phyloP scores from a whole-genome alignment of 2,113 vertebrate genomes.

The Spea bombifrons region DNA sequence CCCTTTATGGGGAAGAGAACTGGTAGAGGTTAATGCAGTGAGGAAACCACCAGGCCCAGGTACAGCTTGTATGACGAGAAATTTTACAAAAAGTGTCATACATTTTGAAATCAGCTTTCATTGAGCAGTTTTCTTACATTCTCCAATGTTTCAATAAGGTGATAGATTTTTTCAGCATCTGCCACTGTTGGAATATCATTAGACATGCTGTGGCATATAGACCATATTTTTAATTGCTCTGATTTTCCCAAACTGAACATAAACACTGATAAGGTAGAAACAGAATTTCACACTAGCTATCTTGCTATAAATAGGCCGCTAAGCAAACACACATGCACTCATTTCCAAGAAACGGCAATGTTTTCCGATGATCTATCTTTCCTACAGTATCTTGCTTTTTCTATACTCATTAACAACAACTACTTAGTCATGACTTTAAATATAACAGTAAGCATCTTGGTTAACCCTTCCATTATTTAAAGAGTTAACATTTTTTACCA shows the following conservation, averaged over 20 bases:
- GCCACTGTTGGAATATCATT: too few relatives aligned
- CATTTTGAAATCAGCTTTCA: too few relatives aligned
- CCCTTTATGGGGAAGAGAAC: too few relatives aligned
- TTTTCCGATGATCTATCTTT: slow-evolving; percentile 51
- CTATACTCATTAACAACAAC: slow-evolving; percentile 37
- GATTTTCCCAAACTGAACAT: slow-evolving; percentile 16
- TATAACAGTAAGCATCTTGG: slow-evolving; percentile 35
- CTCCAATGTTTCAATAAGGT: too few relatives aligned
- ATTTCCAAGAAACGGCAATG: slow-evolving; percentile 55
- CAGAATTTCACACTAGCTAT: slow-evolving; percentile 54
- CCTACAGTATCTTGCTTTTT: slow-evolving; percentile 48
- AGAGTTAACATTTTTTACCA: not conserved
- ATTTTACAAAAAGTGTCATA: too few relatives aligned
- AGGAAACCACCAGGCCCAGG: too few relatives aligned
- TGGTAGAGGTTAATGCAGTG: too few relatives aligned
- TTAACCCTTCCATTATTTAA: slow-evolving; percentile 17
- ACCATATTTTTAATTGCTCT: slow-evolving; percentile 14
- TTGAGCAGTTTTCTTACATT: too few relatives aligned
- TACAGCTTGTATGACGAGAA: too few relatives aligned
- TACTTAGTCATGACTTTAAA: slow-evolving; percentile 51
- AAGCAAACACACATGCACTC: slow-evolving; percentile 39
- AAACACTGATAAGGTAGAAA: slow-evolving; percentile 47
- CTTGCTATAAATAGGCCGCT: slow-evolving; percentile 55
- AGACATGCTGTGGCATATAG: too few relatives aligned
- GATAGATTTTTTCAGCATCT: too few relatives aligned